These are phyloP conservation scores for Darevskia mixta DNA, from an alignment of 2,797 vertebrate species.

Conservation along the genomic window DNA sequence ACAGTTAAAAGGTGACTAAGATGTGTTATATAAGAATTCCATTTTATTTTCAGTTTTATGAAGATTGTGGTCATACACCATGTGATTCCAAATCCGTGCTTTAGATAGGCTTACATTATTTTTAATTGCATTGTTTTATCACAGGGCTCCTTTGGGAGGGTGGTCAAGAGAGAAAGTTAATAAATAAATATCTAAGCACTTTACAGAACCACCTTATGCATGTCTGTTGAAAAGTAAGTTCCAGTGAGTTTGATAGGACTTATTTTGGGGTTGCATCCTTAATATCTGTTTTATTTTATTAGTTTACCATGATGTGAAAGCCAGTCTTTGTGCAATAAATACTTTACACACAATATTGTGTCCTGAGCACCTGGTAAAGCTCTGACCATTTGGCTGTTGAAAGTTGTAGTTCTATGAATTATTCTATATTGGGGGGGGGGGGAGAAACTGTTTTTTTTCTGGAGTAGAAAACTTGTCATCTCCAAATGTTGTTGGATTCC, in stretches of 20 bases:
- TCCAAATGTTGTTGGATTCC: too few species aligned
- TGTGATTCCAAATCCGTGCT: conserved; percentile 13
- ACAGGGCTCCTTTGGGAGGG: too few species aligned
- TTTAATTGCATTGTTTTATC: too few species aligned
- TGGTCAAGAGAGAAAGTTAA: too few species aligned
- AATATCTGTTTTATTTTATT: conserved; percentile 17
- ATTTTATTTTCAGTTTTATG: not conserved
- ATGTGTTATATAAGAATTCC: not conserved
- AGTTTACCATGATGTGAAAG: conserved; percentile 21
- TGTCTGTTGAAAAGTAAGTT: not conserved
- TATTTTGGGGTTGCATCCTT: conserved; percentile 10
- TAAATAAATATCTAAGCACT: not conserved
- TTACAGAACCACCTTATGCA: not conserved
- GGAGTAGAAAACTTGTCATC: not conserved
- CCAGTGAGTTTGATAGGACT: not conserved
- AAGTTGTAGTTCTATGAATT: not conserved
- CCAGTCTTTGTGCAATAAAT: not conserved
- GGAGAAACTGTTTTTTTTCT: not conserved
- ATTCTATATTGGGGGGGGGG: not conserved
- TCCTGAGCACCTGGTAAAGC: not conserved
- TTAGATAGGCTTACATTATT: not conserved
- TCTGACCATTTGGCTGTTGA: not conserved
- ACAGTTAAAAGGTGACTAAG: conserved; percentile 22
- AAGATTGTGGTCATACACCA: conserved; percentile 23
- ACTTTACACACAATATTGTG: conserved; percentile 4